Evolutionary conservation across 2,888 invertebrate genomes (phyloP), one percentile per base, ranked within the genome.

Genomic region (Rhogogaster chlorosoma): DNA sequence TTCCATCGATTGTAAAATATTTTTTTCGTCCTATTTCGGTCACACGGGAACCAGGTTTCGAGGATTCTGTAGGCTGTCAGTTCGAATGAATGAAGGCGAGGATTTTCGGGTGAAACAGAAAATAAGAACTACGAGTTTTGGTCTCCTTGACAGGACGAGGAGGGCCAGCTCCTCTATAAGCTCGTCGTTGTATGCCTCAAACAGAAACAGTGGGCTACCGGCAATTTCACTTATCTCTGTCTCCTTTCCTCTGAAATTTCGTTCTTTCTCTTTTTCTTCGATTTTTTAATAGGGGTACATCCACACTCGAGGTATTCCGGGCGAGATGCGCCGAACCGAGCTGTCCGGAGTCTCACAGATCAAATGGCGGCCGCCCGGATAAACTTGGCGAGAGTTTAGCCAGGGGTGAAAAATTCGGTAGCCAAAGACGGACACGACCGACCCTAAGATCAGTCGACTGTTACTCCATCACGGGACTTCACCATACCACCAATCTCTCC

Each of bases 391-490:
- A 87, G 88, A 88, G 91, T 92, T 90, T 91, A 93, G 90, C 91
- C 92, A 92, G 92, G 93, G 92, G 89, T 93, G 90, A 93, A 93
- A 93, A 93, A 93, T 93, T 91, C 92, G 91, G 93, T 93, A 93
- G 93, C 92, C 89, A 90, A 38, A 36, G 42, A 64, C 61, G 10
- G 22, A 36, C 80, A 61, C 36, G 38, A 57, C 22, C 80, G 80
- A 64, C 80, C 77, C 61, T 9, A 49, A 83, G 83, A 83, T 83
- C 83, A 70, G 83, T 83, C 83, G 70, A 83, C 45, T 70, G 83
- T 83, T 83, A 15, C 83, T 83, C 67, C 64, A 26, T 36, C 64
- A 45, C 32, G 53, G 49, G 53, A n/a, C 49, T 77, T 53, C 77
- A 18, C 18, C 49, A n/a, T 77, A 53, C 42, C 49, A 53, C 77